Evolutionary conservation across 2,113 vertebrate species (phyloP), one percentile per base, ranked within the genome.

Genomic region (Prolemur simus): DNA sequence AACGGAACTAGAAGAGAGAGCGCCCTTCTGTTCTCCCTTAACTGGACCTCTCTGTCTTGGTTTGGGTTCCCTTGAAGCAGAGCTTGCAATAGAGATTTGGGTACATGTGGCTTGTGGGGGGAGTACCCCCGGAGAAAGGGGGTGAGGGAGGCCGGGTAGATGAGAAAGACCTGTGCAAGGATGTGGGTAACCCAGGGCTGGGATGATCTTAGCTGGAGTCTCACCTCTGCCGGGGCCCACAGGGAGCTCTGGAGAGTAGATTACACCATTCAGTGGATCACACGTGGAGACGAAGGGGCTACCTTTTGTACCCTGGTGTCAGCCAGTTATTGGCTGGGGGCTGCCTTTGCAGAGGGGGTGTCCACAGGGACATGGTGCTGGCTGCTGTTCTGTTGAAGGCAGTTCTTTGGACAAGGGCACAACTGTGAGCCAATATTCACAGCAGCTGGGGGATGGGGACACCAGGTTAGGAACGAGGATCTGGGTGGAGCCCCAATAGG

Each of bases 401-500:
- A 45, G 10, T 12, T 91, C 32, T 82, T 42, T 83, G 68, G 54
- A 87, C 52, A 60, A n/a, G n/a, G 2, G 11, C n/a, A 29, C 2
- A 74, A 2, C 18, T 29, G 32, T 42, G 77, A 37, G 77, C 37
- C 45, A 20, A 20, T 37, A 32, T 17, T 68, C 42, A 85, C 13
- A 68, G 42, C 29, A 12, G 13, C 42, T 39, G 39, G 63, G 23
- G 20, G 1, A 9, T 45, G 39, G 49, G 39, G 15, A 29, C 63
- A 27, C 39, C 4, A 25, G 60, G 54, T 49, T 45, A 27, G 34
- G 5, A 15, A 6, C n/a, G 42, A 63, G 37, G 34, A 9, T 10
- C 29, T 20, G 63, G 42, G 5, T 9, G 18, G 18, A 63, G 20
- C 39, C 49, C 78, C 4, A 2, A 1, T 0, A 15, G 32, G 45